A percentile compares a stretch with the other conserved stretches of the same genome.
Evolutionary conservation across 2,888 invertebrate species (phyloP).

Genomic region (Smittia sp.): DNA sequence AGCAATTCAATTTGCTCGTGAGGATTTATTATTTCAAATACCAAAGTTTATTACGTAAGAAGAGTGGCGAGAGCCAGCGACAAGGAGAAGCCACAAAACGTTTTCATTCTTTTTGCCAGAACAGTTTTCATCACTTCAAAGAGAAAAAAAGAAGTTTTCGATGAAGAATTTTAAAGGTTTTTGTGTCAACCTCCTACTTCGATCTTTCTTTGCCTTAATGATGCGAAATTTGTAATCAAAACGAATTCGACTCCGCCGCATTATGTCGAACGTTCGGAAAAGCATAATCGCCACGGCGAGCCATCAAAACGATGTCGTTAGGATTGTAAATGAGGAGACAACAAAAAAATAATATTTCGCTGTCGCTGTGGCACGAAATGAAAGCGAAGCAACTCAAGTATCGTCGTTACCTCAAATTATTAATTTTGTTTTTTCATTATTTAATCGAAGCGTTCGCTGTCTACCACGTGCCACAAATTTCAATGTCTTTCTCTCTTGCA

Average conservation of each 20-base stretch:
- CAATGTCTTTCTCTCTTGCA: neutral
- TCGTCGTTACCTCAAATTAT: slow-evolving; percentile 5
- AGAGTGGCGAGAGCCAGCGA: neutral
- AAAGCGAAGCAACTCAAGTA: neutral
- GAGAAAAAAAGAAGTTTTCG: no score
- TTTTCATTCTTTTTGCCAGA: slow-evolving; percentile 1
- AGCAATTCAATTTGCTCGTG: slow-evolving; percentile 30
- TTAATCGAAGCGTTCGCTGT: neutral
- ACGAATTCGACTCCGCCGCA: no score
- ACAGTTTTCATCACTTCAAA: no score
- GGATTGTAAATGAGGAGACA: slow-evolving; percentile 3
- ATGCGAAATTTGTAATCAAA: no score
- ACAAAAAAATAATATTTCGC: neutral
- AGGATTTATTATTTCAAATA: slow-evolving; percentile 37
- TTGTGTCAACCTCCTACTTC: no score
- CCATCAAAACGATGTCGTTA: neutral
- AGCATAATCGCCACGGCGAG: neutral
- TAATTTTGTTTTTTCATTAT: neutral
- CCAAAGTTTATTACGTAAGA: slow-evolving; percentile 26
- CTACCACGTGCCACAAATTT: slow-evolving; percentile 16
- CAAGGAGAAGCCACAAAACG: neutral
- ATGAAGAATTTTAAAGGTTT: no score
- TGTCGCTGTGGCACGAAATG: neutral
- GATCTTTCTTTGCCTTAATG: no score
- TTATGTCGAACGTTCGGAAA: neutral